A percentile compares a stretch with the other conserved stretches of the same genome.
These are phyloP conservation scores for Phortica okadai DNA, from an alignment of 2,888 invertebrate genomes.

Conservation along the genomic window DNA sequence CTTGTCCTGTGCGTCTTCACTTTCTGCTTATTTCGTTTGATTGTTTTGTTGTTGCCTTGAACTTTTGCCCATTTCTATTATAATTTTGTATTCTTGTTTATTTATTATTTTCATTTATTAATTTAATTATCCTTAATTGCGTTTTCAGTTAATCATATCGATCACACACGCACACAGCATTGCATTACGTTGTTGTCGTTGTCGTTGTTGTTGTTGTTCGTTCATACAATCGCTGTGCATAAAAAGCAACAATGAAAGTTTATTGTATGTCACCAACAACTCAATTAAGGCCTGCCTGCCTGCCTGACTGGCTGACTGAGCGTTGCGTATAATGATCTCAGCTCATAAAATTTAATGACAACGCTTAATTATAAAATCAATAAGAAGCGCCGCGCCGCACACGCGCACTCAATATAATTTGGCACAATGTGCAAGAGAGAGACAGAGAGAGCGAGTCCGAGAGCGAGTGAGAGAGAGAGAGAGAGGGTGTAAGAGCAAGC, in stretches of 20 bases:
- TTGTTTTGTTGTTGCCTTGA: slow-evolving; percentile 43
- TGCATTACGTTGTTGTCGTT: no score
- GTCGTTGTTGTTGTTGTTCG: no score
- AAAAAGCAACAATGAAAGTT: slow-evolving; percentile 32
- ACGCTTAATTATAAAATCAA: slow-evolving; percentile 73
- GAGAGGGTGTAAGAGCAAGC: not conserved
- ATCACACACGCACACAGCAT: not conserved
- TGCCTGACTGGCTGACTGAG: not conserved
- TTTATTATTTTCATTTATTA: not conserved
- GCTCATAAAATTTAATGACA: slow-evolving; percentile 73
- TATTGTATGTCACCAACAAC: slow-evolving; percentile 53
- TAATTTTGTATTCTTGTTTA: slow-evolving; percentile 50
- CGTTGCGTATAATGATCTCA: slow-evolving; percentile 43
- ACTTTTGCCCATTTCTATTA: slow-evolving; percentile 42
- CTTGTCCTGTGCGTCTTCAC: no score
- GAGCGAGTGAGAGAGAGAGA: slow-evolving; percentile 26
- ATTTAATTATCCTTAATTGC: not conserved
- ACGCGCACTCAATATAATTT: slow-evolving; percentile 53
- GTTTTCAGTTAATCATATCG: not conserved
- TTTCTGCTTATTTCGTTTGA: slow-evolving; percentile 23
- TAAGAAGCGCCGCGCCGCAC: slow-evolving; percentile 65
- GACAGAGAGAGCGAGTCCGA: slow-evolving; percentile 31
- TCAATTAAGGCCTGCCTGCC: slow-evolving; percentile 53
- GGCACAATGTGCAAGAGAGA: no score
- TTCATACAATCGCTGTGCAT: not conserved